Evolutionary conservation across 1,140 invertebrate species (phyloP).

Genomic region (Psix sp.): DNA sequence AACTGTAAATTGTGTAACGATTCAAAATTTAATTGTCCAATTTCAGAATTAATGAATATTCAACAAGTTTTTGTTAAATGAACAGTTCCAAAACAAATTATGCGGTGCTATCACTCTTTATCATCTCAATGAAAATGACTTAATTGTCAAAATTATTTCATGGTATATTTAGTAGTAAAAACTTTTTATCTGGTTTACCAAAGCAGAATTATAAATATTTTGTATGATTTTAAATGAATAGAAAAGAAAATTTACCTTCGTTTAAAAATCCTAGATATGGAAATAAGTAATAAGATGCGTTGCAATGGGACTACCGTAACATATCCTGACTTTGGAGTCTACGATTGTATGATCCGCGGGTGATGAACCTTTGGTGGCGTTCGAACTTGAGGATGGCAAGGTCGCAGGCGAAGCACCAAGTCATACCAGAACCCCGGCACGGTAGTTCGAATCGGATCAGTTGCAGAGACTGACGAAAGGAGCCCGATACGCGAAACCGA

Average conservation of each 20-base stretch:
- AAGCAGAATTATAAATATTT: too few species aligned
- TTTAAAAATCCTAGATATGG: constrained; percentile 4
- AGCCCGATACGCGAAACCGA: constrained; percentile 23
- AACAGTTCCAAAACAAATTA: too few species aligned
- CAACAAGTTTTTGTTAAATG: too few species aligned
- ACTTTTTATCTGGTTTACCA: too few species aligned
- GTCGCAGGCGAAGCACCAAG: constrained; percentile 30
- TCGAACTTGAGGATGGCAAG: constrained; percentile 38
- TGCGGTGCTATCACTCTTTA: too few species aligned
- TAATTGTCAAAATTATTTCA: too few species aligned
- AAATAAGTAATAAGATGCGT: constrained; percentile 9
- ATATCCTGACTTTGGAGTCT: constrained; percentile 28
- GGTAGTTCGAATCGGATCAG: constrained; percentile 33
- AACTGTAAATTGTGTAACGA: constrained; percentile 27
- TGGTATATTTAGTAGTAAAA: too few species aligned
- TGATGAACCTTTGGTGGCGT: constrained; percentile 45
- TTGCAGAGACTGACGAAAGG: constrained; percentile 19
- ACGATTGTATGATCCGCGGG: constrained; percentile 23
- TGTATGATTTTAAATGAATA: too few species aligned
- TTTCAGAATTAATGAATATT: too few species aligned
- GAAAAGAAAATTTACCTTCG: constrained; percentile 7
- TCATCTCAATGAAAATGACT: too few species aligned
- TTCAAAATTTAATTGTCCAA: constrained; percentile 27
- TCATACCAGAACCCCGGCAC: constrained; percentile 36
- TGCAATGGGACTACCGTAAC: constrained; percentile 25